A percentile compares a stretch with the other conserved stretches of the same genome.
phyloP scores from a whole-genome alignment of 2,113 vertebrate genomes.

The Alectura lathami region DNA sequence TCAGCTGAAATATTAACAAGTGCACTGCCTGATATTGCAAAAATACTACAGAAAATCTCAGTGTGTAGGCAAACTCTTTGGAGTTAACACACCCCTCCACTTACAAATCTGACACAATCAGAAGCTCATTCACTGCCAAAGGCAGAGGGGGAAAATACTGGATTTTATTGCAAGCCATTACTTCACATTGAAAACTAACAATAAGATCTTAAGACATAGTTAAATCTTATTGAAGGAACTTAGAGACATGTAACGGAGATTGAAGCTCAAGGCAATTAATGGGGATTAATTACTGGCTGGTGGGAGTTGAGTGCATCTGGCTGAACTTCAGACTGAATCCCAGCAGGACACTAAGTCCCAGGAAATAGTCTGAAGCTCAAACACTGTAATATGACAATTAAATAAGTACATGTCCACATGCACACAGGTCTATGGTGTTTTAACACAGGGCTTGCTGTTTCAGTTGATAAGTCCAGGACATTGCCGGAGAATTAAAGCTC shows the following conservation, averaged over 20 bases:
- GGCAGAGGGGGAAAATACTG: fast-evolving
- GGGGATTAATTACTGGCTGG: conserved; percentile 60
- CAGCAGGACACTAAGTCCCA: conserved; percentile 35
- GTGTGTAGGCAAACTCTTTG: neutral
- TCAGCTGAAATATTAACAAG: neutral
- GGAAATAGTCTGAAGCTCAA: conserved; percentile 24
- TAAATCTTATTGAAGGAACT: conserved; percentile 29
- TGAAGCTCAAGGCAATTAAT: conserved; percentile 54
- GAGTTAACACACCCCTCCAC: neutral
- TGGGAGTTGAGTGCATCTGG: conserved; percentile 47
- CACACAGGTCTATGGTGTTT: neutral
- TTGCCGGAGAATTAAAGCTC: neutral
- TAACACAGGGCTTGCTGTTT: neutral
- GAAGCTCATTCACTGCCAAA: neutral
- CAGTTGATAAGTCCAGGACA: neutral
- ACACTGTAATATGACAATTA: neutral
- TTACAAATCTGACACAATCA: neutral
- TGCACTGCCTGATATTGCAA: neutral
- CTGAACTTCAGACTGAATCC: conserved; percentile 30
- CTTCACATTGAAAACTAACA: neutral
- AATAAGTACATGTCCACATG: fast-evolving
- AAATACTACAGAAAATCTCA: neutral
- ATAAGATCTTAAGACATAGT: neutral
- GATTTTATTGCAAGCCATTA: neutral
- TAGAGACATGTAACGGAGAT: conserved; percentile 32